A percentile compares a stretch with the other conserved stretches of the same genome.
Evolutionary conservation across 2,113 vertebrate species (phyloP).

Genomic region (Mellivora capensis): DNA sequence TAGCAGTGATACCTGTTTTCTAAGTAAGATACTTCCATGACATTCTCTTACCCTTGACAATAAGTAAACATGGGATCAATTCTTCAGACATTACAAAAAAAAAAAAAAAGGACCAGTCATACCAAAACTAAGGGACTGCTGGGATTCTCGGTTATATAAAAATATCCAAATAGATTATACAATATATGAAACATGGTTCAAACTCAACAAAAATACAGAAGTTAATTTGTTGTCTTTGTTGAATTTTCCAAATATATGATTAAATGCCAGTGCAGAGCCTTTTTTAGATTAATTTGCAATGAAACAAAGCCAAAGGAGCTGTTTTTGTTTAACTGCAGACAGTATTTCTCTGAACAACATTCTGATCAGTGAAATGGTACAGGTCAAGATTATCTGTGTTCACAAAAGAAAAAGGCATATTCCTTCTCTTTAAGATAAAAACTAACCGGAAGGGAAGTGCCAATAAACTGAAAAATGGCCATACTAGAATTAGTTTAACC

Average conservation of each 20-base stretch:
- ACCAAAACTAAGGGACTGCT: not conserved
- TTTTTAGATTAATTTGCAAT: not conserved
- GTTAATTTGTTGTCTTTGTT: not conserved
- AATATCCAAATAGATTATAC: not conserved
- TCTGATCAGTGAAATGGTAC: not conserved
- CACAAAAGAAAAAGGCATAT: not conserved
- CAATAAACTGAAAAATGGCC: not conserved
- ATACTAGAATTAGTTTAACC: not conserved
- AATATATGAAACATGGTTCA: not conserved
- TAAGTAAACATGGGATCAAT: not conserved
- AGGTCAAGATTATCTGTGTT: not conserved
- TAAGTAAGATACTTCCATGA: not conserved
- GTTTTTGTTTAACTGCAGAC: not conserved
- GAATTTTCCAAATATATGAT: not conserved
- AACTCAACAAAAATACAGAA: not conserved
- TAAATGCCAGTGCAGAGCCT: not conserved
- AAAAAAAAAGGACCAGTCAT: not conserved
- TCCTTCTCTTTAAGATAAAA: not conserved
- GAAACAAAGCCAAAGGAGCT: not conserved
- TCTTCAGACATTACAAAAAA: not conserved
- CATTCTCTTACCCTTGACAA: not conserved
- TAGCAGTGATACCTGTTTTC: not conserved
- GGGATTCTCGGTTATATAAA: not conserved
- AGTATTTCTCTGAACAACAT: not conserved
- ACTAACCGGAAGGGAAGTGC: too few relatives aligned